Conservation (phyloP, 2,888 invertebrate species). For the Epinotia nisella region DNA sequence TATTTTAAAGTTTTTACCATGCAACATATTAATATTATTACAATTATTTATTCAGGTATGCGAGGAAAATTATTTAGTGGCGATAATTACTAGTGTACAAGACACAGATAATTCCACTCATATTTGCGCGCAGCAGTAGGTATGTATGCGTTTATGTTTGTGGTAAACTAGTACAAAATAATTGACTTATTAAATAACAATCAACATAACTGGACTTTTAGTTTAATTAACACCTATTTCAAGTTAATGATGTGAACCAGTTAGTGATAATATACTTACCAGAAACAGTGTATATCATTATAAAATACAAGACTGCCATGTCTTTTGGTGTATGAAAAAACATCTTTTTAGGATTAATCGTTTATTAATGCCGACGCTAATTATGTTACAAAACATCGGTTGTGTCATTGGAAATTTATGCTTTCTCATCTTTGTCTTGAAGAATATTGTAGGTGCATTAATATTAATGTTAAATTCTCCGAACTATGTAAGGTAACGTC, state of each 20-base stretch:
- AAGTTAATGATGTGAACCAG: conserved; percentile 9
- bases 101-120: not conserved
- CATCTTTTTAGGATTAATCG: conserved; percentile 3
- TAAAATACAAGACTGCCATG: not conserved
- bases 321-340: not conserved
- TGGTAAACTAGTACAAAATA: no score
- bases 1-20: no score
- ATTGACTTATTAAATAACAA: conserved; percentile 11
- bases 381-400: not conserved
- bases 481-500: no score
- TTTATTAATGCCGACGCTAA: conserved; percentile 7
- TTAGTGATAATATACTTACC: conserved; percentile 3
- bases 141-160: no score
- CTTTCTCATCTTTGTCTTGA: not conserved
- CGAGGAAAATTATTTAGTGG: not conserved
- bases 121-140: no score
- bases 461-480: no score
- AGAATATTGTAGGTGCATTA: not conserved
- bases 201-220: conserved; percentile 18
- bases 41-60: no score
- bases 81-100: not conserved
- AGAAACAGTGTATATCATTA: conserved; percentile 5
- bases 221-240: conserved; percentile 10
- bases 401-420: not conserved
- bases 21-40: no score